Evolutionary conservation across 2,797 vertebrate species (phyloP).

Genomic region (Acestrorhynchus altus): DNA sequence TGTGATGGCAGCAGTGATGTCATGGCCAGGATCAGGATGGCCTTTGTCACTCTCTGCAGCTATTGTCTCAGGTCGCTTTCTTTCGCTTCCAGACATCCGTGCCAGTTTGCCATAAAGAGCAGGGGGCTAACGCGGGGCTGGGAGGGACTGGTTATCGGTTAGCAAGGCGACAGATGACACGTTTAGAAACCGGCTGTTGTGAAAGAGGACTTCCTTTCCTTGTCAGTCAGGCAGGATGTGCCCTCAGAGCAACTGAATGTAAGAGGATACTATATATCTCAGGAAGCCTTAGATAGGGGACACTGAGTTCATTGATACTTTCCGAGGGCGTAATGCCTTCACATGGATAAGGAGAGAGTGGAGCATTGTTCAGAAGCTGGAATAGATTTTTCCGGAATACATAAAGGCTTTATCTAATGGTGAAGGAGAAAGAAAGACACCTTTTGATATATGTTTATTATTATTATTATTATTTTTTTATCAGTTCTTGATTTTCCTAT

Average conservation of each 20-base stretch:
- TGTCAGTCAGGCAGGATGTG: constrained; percentile 47
- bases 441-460: constrained; percentile 27
- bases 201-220: constrained; percentile 44
- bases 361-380: constrained; percentile 33
- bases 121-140: background rate
- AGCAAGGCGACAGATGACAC: constrained; percentile 50
- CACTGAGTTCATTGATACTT: constrained; percentile 47
- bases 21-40: constrained; percentile 42
- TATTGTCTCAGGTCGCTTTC: constrained; percentile 30
- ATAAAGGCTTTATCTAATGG: constrained; percentile 38
- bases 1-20: constrained; percentile 36
- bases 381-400: constrained; percentile 49
- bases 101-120: constrained; percentile 40
- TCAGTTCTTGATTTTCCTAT: background rate
- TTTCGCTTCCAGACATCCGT: constrained; percentile 38
- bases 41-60: constrained; percentile 39
- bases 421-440: constrained; percentile 30
- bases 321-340: constrained; percentile 50
- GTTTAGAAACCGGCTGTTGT: constrained; percentile 42
- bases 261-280: constrained; percentile 50
- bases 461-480: constrained; percentile 1
- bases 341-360: constrained; percentile 44
- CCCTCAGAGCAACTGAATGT: constrained; percentile 40
- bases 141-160: constrained; percentile 36
- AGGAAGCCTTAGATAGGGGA: constrained; percentile 44